A percentile compares a stretch with the other conserved stretches of the same genome.
phyloP scores from a whole-genome alignment of 2,888 invertebrate species.

The Empis livida region DNA sequence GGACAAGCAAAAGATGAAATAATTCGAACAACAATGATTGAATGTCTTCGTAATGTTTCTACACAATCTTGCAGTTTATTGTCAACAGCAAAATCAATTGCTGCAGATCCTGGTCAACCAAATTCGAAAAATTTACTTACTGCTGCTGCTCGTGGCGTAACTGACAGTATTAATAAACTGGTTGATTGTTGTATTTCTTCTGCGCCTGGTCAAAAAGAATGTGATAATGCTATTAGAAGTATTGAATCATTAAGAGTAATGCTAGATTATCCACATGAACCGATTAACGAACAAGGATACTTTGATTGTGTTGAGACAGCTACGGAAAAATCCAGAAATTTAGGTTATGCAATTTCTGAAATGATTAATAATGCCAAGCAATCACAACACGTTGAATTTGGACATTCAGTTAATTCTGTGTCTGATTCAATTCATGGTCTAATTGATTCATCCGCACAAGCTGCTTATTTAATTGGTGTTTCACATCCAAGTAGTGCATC shows the following conservation, averaged over 20 bases:
- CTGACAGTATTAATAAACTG: slow-evolving; percentile 82
- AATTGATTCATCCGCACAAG: slow-evolving; percentile 87
- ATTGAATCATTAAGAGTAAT: slow-evolving; percentile 76
- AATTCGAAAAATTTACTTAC: slow-evolving; percentile 83
- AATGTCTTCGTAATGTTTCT: slow-evolving; percentile 76
- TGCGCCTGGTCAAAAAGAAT: slow-evolving; percentile 92
- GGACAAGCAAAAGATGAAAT: slow-evolving; percentile 66
- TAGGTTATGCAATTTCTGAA: slow-evolving; percentile 86
- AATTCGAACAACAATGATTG: slow-evolving; percentile 68
- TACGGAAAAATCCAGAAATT: slow-evolving; percentile 72
- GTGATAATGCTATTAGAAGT: slow-evolving; percentile 86
- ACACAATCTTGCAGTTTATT: slow-evolving; percentile 76
- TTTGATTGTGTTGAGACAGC: slow-evolving; percentile 88
- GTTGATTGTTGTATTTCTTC: slow-evolving; percentile 62
- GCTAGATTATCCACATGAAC: slow-evolving; percentile 74
- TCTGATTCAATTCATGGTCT: slow-evolving; percentile 81
- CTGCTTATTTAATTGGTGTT: slow-evolving; percentile 88
- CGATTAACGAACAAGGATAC: slow-evolving; percentile 77
- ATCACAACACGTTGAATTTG: slow-evolving; percentile 73
- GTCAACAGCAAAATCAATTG: slow-evolving; percentile 76
- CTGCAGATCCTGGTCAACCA: slow-evolving; percentile 78
- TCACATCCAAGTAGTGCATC: slow-evolving; percentile 83
- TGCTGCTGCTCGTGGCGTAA: slow-evolving; percentile 78
- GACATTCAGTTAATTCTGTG: slow-evolving; percentile 68
- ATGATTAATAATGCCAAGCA: slow-evolving; percentile 87